Base-by-base conservation (phyloP, 1,140 invertebrate genomes). In the Radopholus similis region DNA sequence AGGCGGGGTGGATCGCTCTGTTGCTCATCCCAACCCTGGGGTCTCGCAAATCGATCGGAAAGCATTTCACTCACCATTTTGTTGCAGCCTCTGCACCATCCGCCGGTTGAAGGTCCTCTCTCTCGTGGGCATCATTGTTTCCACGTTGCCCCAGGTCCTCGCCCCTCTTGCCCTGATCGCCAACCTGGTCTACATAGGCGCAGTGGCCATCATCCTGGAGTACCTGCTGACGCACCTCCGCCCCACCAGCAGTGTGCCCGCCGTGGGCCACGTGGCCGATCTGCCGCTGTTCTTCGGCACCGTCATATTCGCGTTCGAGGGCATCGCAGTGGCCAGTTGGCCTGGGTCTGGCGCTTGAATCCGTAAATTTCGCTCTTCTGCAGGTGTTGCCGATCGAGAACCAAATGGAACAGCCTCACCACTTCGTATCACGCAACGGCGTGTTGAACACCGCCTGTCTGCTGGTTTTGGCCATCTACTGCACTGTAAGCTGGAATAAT, bases 231-330 rank as follows among this genome's bases (percentile, higher is more conserved):
- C 59, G 1, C 49, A 76, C 57, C 66, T 77, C 6, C 51, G 63
- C 30, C 44, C 57, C n/a, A 57, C 59, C 18, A 21, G 44, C 32
- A 37, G 34, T 15, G 23, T 78, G 15, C 66, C 70, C 28, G 66
- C 66, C 18, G 38, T 75, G 23, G 74, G 74, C 5, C 49, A 67
- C 44, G 70, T 44, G 23, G 18, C 35, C 23, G 76, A 91, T 90
- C 91, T 91, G 68, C 91, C 91, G 0, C 85, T 90, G 23, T 93
- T 91, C 86, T 93, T 93, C 78, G 90, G 90, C 66, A 92, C 90
- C 5, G 90, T 90, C 23, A 91, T 93, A 69, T 93, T 92, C 73
- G 90, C 91, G 11, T 86, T 93, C 72, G 91, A 93, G 85, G 91
- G 91, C 59, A 92, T 93, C 78, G 90, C 90, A 79, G 90, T 92